Evolutionary conservation across 2,888 invertebrate genomes (phyloP), one percentile per base, ranked within the genome.

Genomic region (Crocallis elinguaria): DNA sequence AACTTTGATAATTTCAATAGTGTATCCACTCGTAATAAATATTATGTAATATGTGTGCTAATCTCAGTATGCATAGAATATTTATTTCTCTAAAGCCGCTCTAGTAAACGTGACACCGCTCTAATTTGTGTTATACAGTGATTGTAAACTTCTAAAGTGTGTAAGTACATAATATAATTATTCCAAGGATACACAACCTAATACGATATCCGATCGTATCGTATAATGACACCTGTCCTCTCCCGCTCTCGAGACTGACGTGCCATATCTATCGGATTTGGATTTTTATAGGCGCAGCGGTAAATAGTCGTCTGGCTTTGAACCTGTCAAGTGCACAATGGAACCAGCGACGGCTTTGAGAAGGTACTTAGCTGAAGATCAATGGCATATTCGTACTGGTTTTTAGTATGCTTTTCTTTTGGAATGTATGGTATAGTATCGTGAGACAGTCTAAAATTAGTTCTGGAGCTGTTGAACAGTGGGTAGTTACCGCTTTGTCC

Each of bases 261-360:
- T 52, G 52, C 33, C 46, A 36, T 52, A 52, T 52, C 52, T 51
- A 41, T 41, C 29, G 39, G 38, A 21, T 29, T 44, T 32, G 32
- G 32, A 50, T 43, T 49, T 49, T 49, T 43, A 50, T 43, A 37
- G 50, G 36, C 42, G 37, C 25, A 37, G 43, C 50, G 43, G 42
- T 32, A 38, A 43, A 50, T 37, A 50, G 23, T 35, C 16, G 33
- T 17, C 11, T 17, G 29, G 37, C 43, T 43, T 50, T 50, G 37
- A 43, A 32, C 43, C 37, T 50, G 50, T 43, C 50, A 43, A 32
- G 37, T 35, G 51, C 32, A 51, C 38, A 51, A 50, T 44, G 37
- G 32, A 8, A 29, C 7, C 7, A 29, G 33, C 17, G 48, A 33
- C 39, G 25, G 39, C 6, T 39, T 35, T 21, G 36, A 16, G 21